Evolutionary conservation across 2,113 vertebrate species (phyloP), one percentile per base, ranked within the genome.

Genomic region (Tor tambroides): DNA sequence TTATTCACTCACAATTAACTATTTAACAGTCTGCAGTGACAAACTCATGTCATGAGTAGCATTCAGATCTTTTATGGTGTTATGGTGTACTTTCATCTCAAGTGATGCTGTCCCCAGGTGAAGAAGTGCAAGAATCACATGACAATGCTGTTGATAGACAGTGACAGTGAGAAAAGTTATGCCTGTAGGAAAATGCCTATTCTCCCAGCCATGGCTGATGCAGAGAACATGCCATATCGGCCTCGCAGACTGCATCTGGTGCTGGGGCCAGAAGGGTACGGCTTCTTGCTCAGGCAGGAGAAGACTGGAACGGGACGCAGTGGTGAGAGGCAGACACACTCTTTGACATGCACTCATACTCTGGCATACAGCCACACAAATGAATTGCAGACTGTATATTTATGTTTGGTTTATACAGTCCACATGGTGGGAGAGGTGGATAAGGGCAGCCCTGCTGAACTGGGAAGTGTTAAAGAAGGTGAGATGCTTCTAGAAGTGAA

Each of bases 401-500:
- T 46, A 35, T 54, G 9, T 85, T 23, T 26, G 10, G 0, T 89
- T 49, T 23, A 12, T 80, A 41, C 86, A 99, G 98, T 94, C 38
- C 97, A 99, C 82, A 93, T 97, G 86, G 92, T 99, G 81, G 91
- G 96, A 88, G 97, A 99, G 0, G 94, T 99, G 89, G 97, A 99
- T 1, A 91, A 4, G 0, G 96, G 96, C 63, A 94, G 97, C 88
- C 96, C 98, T 0, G 98, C 97, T 0, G 95, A 99, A 86, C 91
- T 84, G 79, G 95, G 95, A 0, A 96, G 97, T 83, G 96, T 99
- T 97, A 94, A 86, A 91, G 95, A 96, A 19, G 97, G 98, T n/a
- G 97, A 98, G 72, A 94, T 96, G 2, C 93, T 99, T 82, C 88
- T 98, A 79, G 97, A 96, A 0, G 97, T 99, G 88, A 99, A 98